phyloP scores from a whole-genome alignment of 1,140 invertebrate species.

The Cataglyphis hispanica region DNA sequence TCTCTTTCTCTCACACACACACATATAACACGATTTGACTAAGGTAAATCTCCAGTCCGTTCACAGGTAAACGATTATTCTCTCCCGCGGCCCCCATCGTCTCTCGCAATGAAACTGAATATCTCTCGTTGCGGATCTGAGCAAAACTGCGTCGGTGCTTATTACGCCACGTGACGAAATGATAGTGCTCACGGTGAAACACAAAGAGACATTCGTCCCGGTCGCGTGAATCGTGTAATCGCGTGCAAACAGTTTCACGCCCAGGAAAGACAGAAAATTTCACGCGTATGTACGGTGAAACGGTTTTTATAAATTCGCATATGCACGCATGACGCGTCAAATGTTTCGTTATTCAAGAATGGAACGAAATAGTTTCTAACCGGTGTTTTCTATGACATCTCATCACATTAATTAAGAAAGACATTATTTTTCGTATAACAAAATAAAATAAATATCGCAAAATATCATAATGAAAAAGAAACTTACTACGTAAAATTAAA shows the following conservation, averaged over 20 bases:
- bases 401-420: constrained; percentile 11
- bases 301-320: constrained; percentile 18
- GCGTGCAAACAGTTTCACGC: constrained; percentile 32
- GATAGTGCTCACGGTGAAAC: constrained; percentile 42
- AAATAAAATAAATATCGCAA: neutral
- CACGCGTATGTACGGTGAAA: constrained; percentile 10
- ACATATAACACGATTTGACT: neutral
- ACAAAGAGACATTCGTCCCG: constrained; percentile 55
- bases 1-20: constrained; percentile 37
- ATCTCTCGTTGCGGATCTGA: constrained; percentile 46
- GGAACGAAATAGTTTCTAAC: constrained; percentile 1
- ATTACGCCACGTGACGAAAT: constrained; percentile 52
- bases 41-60: constrained; percentile 43
- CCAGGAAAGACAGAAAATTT: constrained; percentile 43
- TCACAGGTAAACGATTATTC: constrained; percentile 47
- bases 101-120: constrained; percentile 51
- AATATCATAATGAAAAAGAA: constrained; percentile 3
- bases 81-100: neutral
- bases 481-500: neutral
- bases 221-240: constrained; percentile 54
- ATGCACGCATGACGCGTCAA: constrained; percentile 5
- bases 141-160: constrained; percentile 36
- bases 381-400: constrained; percentile 23
- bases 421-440: neutral
- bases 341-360: neutral